These are phyloP conservation scores for Chrysemys picta DNA, from an alignment of 2,113 vertebrate genomes.

Conservation along the genomic window DNA sequence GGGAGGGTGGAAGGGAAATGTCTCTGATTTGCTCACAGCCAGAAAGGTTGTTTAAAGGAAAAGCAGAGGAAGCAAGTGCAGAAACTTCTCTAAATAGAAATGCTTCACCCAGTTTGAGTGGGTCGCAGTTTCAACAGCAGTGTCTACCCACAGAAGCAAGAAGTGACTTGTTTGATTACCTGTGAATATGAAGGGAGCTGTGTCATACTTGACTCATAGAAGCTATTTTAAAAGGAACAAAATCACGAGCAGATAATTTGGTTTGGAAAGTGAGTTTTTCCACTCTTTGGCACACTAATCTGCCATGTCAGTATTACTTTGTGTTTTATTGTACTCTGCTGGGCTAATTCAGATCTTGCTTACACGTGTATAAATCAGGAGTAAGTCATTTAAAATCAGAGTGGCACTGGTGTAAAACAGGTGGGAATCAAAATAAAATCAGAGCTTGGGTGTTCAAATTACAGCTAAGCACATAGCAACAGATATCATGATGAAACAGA, in stretches of 20 bases:
- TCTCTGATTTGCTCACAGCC: conserved; percentile 26
- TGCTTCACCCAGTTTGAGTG: conserved; percentile 31
- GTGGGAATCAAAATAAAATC: not conserved
- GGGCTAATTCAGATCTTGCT: not conserved
- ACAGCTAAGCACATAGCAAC: not conserved
- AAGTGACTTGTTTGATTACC: conserved; percentile 57
- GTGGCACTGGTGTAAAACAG: not conserved
- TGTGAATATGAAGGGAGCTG: not conserved
- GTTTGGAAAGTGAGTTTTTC: not conserved
- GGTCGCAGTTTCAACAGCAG: conserved; percentile 35
- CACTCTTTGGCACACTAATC: not conserved
- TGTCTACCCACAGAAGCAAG: conserved; percentile 9
- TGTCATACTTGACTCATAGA: conserved; percentile 49
- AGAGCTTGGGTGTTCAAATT: accelerated
- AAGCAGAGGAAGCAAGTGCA: conserved; percentile 16
- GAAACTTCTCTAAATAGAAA: not conserved
- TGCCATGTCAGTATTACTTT: not conserved
- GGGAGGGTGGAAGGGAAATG: not conserved
- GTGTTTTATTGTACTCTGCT: not conserved
- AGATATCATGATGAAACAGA: not conserved
- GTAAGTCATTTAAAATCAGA: not conserved
- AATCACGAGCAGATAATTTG: not conserved
- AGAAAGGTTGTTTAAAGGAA: conserved; percentile 35
- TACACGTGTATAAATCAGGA: not conserved
- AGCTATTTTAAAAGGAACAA: conserved; percentile 14